Evolutionary conservation across 2,888 invertebrate genomes (phyloP).

Genomic region (Hyalella azteca): DNA sequence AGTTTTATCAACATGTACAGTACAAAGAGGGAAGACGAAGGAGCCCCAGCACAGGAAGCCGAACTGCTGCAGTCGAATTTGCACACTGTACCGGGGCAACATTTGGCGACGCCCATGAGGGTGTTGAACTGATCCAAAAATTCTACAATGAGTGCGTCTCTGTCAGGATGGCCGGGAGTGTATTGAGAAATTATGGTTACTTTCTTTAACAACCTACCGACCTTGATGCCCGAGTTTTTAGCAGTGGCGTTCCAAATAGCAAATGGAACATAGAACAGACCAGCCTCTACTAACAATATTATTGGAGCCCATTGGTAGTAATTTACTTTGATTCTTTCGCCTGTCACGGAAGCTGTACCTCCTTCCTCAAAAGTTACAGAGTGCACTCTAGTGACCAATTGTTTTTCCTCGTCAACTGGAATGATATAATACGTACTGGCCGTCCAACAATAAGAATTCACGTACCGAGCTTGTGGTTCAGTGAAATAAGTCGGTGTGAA

Average conservation of each 20-base stretch:
- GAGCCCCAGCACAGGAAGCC: constrained; percentile 58
- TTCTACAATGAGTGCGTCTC: constrained; percentile 61
- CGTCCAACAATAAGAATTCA: constrained; percentile 63
- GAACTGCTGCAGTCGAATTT: constrained; percentile 54
- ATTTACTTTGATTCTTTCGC: constrained; percentile 60
- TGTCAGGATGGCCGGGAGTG: constrained; percentile 61
- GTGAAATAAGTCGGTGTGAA: constrained; percentile 63
- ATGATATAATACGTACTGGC: constrained; percentile 63
- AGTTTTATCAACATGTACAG: constrained; percentile 63
- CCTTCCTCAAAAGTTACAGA: constrained; percentile 56
- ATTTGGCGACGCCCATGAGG: constrained; percentile 61
- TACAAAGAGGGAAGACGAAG: constrained; percentile 61
- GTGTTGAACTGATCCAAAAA: constrained; percentile 62
- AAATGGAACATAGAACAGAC: constrained; percentile 64
- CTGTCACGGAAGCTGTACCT: constrained; percentile 46
- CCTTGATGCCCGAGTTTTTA: constrained; percentile 61
- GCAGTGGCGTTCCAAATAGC: constrained; percentile 63
- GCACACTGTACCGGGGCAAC: constrained; percentile 59
- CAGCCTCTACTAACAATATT: constrained; percentile 63
- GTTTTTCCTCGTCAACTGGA: constrained; percentile 45
- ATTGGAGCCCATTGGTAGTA: constrained; percentile 63
- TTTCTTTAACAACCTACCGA: constrained; percentile 61
- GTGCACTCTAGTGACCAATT: constrained; percentile 52
- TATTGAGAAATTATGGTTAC: constrained; percentile 61
- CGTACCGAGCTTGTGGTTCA: constrained; percentile 62